phyloP scores from a whole-genome alignment of 2,888 invertebrate species.

The Hypercompe scribonia region DNA sequence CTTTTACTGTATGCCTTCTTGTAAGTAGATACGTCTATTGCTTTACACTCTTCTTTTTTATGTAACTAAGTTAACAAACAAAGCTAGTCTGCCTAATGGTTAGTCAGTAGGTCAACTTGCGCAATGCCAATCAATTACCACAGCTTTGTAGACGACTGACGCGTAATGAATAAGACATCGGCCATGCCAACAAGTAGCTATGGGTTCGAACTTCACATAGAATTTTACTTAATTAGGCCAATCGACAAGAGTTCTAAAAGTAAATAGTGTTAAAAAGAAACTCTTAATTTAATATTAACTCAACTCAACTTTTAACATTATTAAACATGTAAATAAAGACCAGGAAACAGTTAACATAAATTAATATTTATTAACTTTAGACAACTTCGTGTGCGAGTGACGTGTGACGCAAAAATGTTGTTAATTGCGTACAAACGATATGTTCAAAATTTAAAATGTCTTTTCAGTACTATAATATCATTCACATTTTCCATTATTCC shows the following conservation, averaged over 20 bases:
- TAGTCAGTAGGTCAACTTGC: not conserved
- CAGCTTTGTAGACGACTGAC: not conserved
- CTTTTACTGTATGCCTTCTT: constrained; percentile 16
- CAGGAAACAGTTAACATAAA: constrained; percentile 8
- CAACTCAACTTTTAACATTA: too few species aligned
- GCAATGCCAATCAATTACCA: not conserved
- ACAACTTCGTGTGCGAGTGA: not conserved
- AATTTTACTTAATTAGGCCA: not conserved
- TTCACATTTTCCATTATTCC: too few species aligned
- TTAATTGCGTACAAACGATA: not conserved
- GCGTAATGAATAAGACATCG: not conserved
- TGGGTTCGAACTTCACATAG: not conserved
- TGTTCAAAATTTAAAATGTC: not conserved
- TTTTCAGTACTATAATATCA: not conserved
- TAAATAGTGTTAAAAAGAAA: too few species aligned
- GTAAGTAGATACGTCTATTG: not conserved
- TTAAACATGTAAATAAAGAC: too few species aligned
- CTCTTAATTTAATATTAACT: too few species aligned
- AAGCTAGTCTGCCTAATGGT: not conserved
- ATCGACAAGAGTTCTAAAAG: not conserved
- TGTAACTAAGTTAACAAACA: not conserved
- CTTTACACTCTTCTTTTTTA: not conserved
- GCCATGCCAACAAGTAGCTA: not conserved
- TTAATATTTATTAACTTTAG: constrained; percentile 1
- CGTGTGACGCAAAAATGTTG: not conserved